Base-by-base conservation (phyloP, 2,113 vertebrate genomes). In the Rhynchopsitta pachyrhyncha region DNA sequence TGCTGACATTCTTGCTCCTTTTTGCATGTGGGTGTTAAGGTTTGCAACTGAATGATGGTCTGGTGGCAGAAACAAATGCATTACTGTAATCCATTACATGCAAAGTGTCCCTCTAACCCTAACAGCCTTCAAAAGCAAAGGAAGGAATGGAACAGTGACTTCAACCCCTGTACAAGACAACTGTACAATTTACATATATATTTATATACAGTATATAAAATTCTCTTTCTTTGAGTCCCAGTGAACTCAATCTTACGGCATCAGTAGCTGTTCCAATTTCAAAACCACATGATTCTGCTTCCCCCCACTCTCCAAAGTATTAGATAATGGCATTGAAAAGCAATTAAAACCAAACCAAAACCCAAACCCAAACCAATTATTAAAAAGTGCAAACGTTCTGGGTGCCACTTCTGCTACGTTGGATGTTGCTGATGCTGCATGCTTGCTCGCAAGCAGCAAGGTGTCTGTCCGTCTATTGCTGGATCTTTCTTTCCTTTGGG, bases 101-200 rank as follows among this genome's bases (percentile, higher is more conserved):
- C 46, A 80, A 82, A 88, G 70, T 71, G 77, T 92, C 74, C 90
- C 91, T 92, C 92, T 94, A 93, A 52, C 33, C 55, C 86, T 68
- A 90, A 85, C 12, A 53, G 62, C 68, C 89, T 93, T 74, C 86
- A 86, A 80, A 90, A 91, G 92, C 91, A 90, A 93, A 89, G 52
- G 60, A 67, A 93, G 59, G 52, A 78, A 96, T 42, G 57, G 92
- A 96, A 97, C 86, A 97, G 95, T 89, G 95, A 97, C 88, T 93
- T 93, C 94, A 97, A 97, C 14, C 59, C 97, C 97, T 98, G 97
- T 98, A 98, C 98, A 98, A 97, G 96, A 97, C 98, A 97, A 98
- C 97, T 98, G 98, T 98, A 98, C 98, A 98, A 98, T 98, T 98
- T 98, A 98, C 98, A 98, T 97, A 98, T 97, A 98, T 98, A 98